Conservation (phyloP, 2,113 vertebrate species). For the Coptodon rendalli region DNA sequence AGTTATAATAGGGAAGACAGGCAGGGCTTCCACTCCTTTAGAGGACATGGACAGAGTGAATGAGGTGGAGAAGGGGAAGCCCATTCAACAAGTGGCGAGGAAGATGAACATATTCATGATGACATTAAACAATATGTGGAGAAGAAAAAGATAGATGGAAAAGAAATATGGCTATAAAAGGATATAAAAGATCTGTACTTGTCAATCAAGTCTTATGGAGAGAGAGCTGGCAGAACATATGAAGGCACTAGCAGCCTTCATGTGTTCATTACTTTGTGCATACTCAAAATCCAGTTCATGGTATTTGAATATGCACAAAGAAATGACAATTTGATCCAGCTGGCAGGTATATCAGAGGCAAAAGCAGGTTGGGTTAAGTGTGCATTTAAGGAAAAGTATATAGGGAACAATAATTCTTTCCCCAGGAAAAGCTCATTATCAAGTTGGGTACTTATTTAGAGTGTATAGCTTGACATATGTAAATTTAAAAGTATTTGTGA, state of each 20-base stretch:
- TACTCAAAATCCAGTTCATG: neutral
- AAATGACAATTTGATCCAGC: neutral
- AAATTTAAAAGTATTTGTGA: accelerated
- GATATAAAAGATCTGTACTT: neutral
- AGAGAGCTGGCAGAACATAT: neutral
- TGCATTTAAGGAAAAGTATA: neutral
- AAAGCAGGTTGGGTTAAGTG: neutral
- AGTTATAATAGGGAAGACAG: neutral
- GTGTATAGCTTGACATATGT: neutral
- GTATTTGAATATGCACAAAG: neutral
- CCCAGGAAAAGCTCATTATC: neutral
- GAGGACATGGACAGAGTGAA: neutral
- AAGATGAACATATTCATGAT: neutral
- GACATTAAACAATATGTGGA: neutral
- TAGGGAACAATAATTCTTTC: neutral
- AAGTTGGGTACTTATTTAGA: neutral
- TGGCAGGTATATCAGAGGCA: neutral
- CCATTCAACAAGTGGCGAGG: accelerated
- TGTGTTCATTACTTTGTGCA: neutral
- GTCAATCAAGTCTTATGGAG: neutral
- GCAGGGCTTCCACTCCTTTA: neutral
- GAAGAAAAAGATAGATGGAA: neutral
- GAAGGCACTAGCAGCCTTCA: neutral
- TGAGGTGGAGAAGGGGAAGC: accelerated
- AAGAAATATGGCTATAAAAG: neutral